A percentile compares a stretch with the other conserved stretches of the same genome.
These are phyloP conservation scores for Imbricaverruca yamaguchii DNA, from an alignment of 2,888 invertebrate species.

Conservation along the genomic window DNA sequence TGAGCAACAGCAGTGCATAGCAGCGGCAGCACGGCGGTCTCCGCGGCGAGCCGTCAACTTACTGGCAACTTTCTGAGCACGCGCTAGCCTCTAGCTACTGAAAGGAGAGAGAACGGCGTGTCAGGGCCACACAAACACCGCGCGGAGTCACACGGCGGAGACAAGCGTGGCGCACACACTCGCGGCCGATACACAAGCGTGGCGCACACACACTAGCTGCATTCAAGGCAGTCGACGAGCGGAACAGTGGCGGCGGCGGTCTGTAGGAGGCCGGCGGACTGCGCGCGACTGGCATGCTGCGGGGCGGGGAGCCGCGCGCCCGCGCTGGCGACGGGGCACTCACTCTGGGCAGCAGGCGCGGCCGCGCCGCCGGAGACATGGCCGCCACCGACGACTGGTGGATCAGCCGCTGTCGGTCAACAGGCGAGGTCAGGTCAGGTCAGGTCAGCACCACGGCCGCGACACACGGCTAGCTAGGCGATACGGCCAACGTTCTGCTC, in stretches of 20 bases:
- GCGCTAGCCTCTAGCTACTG: conserved; percentile 21
- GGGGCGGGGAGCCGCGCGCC: neutral
- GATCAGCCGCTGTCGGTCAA: conserved; percentile 2
- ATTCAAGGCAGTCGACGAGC: too few species aligned
- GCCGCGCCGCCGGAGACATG: neutral
- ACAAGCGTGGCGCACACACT: too few species aligned
- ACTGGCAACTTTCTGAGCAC: conserved; percentile 15
- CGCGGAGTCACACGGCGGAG: neutral
- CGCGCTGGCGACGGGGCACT: neutral
- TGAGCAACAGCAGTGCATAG: too few species aligned
- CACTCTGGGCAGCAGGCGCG: neutral
- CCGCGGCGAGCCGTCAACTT: neutral
- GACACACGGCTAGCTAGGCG: too few species aligned
- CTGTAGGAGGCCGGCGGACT: neutral
- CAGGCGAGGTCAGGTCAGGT: neutral
- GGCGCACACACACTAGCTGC: too few species aligned
- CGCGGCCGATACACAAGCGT: too few species aligned
- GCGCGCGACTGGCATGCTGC: neutral
- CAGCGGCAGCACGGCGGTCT: too few species aligned
- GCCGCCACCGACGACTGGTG: conserved; percentile 8
- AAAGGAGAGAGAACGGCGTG: neutral
- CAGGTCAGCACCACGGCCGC: too few species aligned
- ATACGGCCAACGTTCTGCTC: too few species aligned
- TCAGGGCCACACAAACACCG: neutral
- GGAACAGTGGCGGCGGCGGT: too few species aligned